Evolutionary conservation across 2,113 vertebrate species (phyloP), one percentile per base, ranked within the genome.

Genomic region (Gymnogyps californianus): DNA sequence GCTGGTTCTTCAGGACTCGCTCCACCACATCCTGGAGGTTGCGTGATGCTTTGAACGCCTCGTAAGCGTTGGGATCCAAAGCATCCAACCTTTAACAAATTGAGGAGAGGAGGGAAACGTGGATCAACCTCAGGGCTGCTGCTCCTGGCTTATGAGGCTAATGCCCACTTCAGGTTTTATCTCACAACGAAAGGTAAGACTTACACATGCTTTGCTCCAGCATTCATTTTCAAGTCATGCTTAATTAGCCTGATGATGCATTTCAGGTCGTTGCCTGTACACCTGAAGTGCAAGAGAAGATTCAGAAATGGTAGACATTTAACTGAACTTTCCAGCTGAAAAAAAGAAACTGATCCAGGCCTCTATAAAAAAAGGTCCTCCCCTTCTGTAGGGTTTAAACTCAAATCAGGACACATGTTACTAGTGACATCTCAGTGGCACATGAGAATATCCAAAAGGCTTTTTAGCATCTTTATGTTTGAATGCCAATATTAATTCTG

Each of bases 191-290:
- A 32, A 70, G 31, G 22, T 3, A 51, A 54, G 77, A 98, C 99
- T 99, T 97, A 99, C 99, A 99, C 99, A 0, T 99, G 99, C 97
- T 99, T 99, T 2, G 99, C 99, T 54, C 99, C 99, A 3, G 99
- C 98, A 42, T 99, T 99, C 99, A 99, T 99, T 97, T 99, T 99
- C 97, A 99, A 94, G 96, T 99, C 99, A 12, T 99, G 99, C 83
- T 99, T 99, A 66, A 99, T 99, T 8, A 99, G 98, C 69, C 99
- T 98, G 93, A 99, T 98, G 97, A 99, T 99, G 95, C 99, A 99
- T 91, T 99, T 99, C 77, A 99, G 98, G 98, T 99, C 99, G 2
- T 99, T 99, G 61, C 98, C 98, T 0, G 99, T 99, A 93, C 99
- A 99, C 97, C 99, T 99, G 93, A 38, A 52, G 47, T 3, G 20